Conservation (phyloP, 2,888 invertebrate species). For the Zootermopsis nevadensis region DNA sequence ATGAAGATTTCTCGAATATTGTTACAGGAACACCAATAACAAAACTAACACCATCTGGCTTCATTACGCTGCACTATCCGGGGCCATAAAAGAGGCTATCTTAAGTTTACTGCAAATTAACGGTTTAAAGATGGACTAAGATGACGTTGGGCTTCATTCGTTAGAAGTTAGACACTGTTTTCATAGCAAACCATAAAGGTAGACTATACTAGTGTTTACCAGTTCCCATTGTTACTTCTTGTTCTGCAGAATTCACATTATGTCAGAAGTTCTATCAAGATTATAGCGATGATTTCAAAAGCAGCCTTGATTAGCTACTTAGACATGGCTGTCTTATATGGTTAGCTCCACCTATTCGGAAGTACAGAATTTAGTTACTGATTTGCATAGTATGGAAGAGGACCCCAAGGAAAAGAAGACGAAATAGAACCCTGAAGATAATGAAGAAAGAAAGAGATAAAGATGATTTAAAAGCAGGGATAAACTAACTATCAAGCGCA, state of each 20-base stretch:
- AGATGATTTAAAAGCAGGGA: not conserved
- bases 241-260: not conserved
- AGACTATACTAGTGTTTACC: not conserved
- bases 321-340: not conserved
- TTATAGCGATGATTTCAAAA: not conserved
- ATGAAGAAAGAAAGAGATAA: not conserved
- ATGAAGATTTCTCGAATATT: not conserved
- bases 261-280: not conserved
- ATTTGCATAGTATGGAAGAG: not conserved
- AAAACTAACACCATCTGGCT: not conserved
- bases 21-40: not conserved
- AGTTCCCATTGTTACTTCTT: not conserved
- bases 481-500: too few species aligned
- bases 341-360: not conserved
- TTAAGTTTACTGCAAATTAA: slow-evolving; percentile 18
- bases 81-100: not conserved
- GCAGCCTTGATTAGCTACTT: not conserved
- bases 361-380: not conserved
- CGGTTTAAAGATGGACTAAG: not conserved
- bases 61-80: not conserved
- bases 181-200: not conserved
- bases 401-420: not conserved
- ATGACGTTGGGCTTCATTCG: not conserved
- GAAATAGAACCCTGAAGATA: not conserved
- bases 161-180: not conserved